Evolutionary conservation across 1,140 invertebrate species (phyloP), one percentile per base, ranked within the genome.

Genomic region (Cydia splendana): DNA sequence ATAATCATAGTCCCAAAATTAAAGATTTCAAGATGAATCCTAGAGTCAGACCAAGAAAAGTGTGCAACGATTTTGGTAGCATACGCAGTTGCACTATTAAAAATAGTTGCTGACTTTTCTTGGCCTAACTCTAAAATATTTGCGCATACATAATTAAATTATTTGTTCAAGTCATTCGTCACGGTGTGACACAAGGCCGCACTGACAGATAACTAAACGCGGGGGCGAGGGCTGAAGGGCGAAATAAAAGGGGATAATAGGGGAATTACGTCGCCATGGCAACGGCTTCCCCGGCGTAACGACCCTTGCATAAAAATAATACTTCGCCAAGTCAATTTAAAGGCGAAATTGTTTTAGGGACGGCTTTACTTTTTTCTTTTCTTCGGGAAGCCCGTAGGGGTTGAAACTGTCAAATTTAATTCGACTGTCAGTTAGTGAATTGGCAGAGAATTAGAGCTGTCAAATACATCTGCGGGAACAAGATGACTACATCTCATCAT

Each of bases 201-300:
- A 69, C 65, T 69, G 82, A 86, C 79, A 78, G 76, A 83, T 83
- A 83, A 83, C 76, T 28, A 81, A 80, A 83, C 81, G 79, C 71
- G 71, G 42, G 75, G 74, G 73, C 75, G 81, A 80, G 85, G 86
- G 82, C 78, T 78, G 77, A 74, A 77, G 76, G 69, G 78, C 80
- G 84, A 83, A 85, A 88, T 86, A 88, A 87, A 83, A 88, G 85
- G 87, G 86, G 84, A 87, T 89, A 87, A 85, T 75, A 80, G 80
- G 84, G 84, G 85, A 86, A 88, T 88, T 86, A 80, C 81, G 87
- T 88, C 85, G 81, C 83, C 77, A 88, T 83, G 67, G 80, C 79
- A 80, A 90, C 88, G 71, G 84, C 80, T 75, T 83, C 79, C 57
- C 75, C 75, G 38, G 24, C n/a, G 12, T 83, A 74, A 79, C 69